Evolutionary conservation across 1,140 invertebrate genomes (phyloP).

Genomic region (Hetaerina americana): DNA sequence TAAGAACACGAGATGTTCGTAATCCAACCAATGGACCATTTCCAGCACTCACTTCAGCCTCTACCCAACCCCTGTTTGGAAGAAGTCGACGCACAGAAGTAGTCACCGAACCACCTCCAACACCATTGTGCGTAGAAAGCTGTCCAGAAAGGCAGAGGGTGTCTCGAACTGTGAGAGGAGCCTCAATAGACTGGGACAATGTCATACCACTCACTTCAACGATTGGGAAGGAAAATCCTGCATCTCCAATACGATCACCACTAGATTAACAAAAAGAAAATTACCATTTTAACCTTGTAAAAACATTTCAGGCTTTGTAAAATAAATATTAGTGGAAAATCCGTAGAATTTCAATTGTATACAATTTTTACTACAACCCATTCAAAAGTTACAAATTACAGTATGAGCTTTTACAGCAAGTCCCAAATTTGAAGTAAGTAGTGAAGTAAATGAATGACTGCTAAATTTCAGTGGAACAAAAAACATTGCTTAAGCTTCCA

Average conservation of each 20-base stretch:
- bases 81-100: conserved; percentile 57
- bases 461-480: too few relatives aligned
- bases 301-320: too few relatives aligned
- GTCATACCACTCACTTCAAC: conserved; percentile 84
- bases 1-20: conserved; percentile 58
- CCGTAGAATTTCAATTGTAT: too few relatives aligned
- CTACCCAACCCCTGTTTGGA: conserved; percentile 71
- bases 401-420: too few relatives aligned
- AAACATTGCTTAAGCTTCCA: too few relatives aligned
- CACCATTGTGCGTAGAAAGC: conserved; percentile 75
- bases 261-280: conserved; percentile 13
- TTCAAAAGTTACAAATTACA: too few relatives aligned
- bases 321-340: too few relatives aligned
- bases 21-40: conserved; percentile 59
- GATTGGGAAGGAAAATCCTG: neutral
- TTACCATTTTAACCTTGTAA: too few relatives aligned
- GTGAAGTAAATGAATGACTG: too few relatives aligned
- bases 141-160: conserved; percentile 67
- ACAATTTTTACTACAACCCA: too few relatives aligned
- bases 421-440: too few relatives aligned
- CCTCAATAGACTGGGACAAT: conserved; percentile 84
- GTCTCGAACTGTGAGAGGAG: conserved; percentile 73
- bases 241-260: neutral
- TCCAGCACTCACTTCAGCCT: conserved; percentile 63
- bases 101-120: conserved; percentile 58